Conservation (phyloP, 2,113 vertebrate species). For the Zootoca vivipara region DNA sequence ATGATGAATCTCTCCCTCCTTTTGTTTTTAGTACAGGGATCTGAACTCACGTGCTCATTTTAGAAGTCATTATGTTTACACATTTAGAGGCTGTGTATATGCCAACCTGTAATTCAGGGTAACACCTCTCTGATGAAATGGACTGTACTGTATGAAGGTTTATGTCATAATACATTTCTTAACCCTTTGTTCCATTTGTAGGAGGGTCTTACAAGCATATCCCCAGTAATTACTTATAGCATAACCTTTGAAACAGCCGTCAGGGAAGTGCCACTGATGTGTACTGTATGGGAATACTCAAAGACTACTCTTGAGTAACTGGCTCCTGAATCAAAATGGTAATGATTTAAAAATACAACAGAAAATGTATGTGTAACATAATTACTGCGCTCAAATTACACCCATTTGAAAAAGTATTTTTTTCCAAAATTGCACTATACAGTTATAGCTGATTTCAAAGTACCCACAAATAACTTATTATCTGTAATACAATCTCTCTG, state of each 20-base stretch:
- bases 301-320: background rate
- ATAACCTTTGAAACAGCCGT: conserved; percentile 6
- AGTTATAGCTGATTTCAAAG: conserved; percentile 33
- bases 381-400: conserved; percentile 21
- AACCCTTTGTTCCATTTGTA: background rate
- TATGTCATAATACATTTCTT: too few relatives aligned
- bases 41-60: too few relatives aligned
- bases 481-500: conserved; percentile 23
- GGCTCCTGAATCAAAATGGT: background rate
- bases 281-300: conserved; percentile 6
- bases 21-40: background rate
- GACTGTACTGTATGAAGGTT: too few relatives aligned
- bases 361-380: conserved; percentile 13
- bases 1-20: background rate
- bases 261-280: background rate
- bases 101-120: too few relatives aligned
- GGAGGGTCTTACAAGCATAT: background rate
- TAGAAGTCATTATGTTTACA: too few relatives aligned
- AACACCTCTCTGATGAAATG: too few relatives aligned
- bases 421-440: conserved; percentile 18
- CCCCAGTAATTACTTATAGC: background rate
- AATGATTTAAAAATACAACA: background rate
- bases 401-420: background rate
- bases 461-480: conserved; percentile 33
- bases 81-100: too few relatives aligned